Evolutionary conservation across 2,888 invertebrate genomes (phyloP).

Genomic region (Polyommatus icarus): DNA sequence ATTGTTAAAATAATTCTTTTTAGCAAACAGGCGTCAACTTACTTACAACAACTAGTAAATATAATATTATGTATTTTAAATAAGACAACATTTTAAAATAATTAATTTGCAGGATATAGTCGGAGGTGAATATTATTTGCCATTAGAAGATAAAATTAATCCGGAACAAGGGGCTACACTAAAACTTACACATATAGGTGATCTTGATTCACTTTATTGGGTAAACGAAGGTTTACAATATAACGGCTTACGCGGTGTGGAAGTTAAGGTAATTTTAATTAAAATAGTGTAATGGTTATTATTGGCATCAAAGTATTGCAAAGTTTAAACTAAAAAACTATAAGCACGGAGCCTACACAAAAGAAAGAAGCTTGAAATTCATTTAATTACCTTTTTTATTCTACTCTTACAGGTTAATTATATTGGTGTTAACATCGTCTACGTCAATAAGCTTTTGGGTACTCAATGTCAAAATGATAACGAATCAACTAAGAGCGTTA

Average conservation of each 20-base stretch:
- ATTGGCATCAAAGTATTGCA: no score
- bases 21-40: no score
- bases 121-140: slow-evolving; percentile 7
- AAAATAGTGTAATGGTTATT: not conserved
- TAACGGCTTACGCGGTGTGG: not conserved
- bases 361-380: no score
- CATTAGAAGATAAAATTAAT: not conserved
- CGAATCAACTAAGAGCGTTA: not conserved
- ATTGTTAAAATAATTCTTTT: no score
- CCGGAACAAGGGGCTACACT: not conserved
- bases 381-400: no score
- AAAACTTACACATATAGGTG: not conserved
- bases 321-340: no score
- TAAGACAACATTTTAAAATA: not conserved
- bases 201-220: not conserved
- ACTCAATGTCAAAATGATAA: not conserved
- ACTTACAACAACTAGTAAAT: no score
- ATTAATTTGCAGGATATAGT: not conserved
- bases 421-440: slow-evolving; percentile 11
- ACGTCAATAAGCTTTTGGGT: slow-evolving; percentile 14
- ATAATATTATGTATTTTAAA: no score
- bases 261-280: not conserved
- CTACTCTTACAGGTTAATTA: not conserved
- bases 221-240: not conserved
- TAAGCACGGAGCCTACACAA: no score